Evolutionary conservation across 2,888 invertebrate species (phyloP).

Genomic region (Flexamia atlantica): DNA sequence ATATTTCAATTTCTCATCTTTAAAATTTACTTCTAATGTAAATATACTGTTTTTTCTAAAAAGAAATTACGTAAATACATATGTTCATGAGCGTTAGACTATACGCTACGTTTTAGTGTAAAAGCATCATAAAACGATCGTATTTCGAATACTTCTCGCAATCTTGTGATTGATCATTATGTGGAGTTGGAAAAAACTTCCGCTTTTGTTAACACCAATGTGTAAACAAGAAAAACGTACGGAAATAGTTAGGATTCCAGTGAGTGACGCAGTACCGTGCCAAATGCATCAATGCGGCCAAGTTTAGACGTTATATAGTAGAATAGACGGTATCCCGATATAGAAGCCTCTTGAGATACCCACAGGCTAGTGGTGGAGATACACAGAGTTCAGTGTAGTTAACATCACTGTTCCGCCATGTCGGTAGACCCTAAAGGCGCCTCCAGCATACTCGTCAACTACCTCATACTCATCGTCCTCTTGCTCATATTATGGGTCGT

Average conservation of each 20-base stretch:
- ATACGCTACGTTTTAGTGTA: no score
- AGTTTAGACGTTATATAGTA: constrained; percentile 22
- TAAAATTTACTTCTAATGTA: no score
- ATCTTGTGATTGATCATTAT: no score
- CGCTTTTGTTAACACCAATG: no score
- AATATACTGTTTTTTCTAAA: no score
- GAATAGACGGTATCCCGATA: constrained; percentile 43
- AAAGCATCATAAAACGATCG: no score
- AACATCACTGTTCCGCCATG: not conserved
- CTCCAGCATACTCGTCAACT: constrained; percentile 54
- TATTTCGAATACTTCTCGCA: no score
- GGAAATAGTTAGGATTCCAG: not conserved
- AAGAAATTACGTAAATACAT: no score
- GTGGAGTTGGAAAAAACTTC: no score
- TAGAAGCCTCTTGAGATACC: constrained; percentile 41
- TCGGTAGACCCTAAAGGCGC: constrained; percentile 48
- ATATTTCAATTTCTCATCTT: no score
- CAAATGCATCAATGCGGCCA: constrained; percentile 50
- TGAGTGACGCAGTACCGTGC: constrained; percentile 3
- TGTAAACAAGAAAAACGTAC: not conserved
- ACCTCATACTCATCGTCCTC: constrained; percentile 48
- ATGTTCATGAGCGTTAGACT: no score
- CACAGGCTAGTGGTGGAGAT: not conserved
- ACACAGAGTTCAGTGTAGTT: not conserved
- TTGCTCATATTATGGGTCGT: constrained; percentile 56